These are phyloP conservation scores for Hystrix brachyura DNA, from an alignment of 2,113 vertebrate genomes.

Conservation along the genomic window DNA sequence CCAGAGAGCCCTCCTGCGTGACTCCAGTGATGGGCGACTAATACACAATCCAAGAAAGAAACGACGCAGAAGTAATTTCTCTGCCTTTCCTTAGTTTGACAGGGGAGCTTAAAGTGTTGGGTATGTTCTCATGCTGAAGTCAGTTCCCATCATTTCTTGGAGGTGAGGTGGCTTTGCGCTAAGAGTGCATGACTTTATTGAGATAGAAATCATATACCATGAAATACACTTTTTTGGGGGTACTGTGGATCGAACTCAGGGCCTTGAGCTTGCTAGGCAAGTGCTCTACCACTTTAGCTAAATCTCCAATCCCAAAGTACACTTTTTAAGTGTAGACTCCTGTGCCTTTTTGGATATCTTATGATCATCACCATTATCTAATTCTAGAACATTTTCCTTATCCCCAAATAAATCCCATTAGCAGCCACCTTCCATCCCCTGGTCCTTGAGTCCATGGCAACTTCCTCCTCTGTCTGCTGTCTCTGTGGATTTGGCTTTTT, in stretches of 20 bases:
- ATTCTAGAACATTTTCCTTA: not conserved
- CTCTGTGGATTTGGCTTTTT: not conserved
- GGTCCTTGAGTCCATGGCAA: not conserved
- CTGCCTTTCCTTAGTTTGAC: not conserved
- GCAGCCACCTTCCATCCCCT: not conserved
- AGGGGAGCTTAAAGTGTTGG: not conserved
- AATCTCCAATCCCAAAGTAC: not conserved
- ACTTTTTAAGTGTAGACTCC: not conserved
- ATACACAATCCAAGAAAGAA: not conserved
- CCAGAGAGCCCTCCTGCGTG: not conserved
- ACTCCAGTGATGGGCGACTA: not conserved
- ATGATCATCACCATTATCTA: not conserved
- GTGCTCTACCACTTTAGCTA: too few species aligned
- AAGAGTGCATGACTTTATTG: not conserved
- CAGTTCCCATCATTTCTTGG: not conserved
- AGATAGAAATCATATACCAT: not conserved
- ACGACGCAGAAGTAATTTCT: not conserved
- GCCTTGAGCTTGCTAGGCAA: too few species aligned
- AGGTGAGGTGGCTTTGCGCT: not conserved
- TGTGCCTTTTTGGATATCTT: not conserved
- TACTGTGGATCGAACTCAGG: too few species aligned
- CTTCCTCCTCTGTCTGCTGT: not conserved
- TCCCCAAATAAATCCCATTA: not conserved
- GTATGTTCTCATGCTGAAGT: not conserved
- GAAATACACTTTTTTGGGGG: not conserved